These are phyloP conservation scores for Drosophila asahinai DNA, from an alignment of 1,140 invertebrate genomes.

Conservation along the genomic window DNA sequence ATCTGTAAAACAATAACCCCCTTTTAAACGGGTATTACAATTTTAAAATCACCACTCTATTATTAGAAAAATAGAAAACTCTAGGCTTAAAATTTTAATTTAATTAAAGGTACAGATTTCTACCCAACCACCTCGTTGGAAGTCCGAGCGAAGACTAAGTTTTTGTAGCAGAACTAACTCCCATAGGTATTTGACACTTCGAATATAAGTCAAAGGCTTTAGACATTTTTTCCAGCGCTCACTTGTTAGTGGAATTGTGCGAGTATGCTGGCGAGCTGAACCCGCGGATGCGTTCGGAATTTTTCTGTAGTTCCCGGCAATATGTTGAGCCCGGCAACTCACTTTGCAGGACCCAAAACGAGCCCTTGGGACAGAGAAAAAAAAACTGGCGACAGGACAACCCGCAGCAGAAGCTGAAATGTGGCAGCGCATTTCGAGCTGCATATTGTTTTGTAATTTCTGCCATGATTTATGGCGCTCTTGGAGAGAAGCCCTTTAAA, in stretches of 20 bases:
- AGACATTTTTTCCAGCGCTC: slow-evolving; percentile 8
- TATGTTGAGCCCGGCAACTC: slow-evolving; percentile 55
- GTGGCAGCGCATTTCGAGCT: slow-evolving; percentile 23
- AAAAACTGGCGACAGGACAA: slow-evolving; percentile 31
- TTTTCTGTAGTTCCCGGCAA: slow-evolving; percentile 38
- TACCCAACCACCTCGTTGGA: no score
- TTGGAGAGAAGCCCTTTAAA: slow-evolving; percentile 19
- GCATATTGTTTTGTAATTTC: slow-evolving; percentile 77
- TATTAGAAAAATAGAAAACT: no score
- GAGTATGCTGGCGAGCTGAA: slow-evolving; percentile 36
- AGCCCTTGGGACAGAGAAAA: slow-evolving; percentile 1
- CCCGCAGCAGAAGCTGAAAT: slow-evolving; percentile 47
- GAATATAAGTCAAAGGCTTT: neutral
- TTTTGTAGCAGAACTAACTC: neutral
- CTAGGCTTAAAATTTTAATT: no score
- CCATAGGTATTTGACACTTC: neutral
- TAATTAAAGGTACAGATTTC: neutral
- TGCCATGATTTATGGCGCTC: slow-evolving; percentile 61
- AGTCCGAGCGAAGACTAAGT: neutral
- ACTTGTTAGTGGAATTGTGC: slow-evolving; percentile 44
- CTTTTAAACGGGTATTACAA: no score
- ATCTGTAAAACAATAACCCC: no score
- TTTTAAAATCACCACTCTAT: no score
- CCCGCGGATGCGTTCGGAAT: slow-evolving; percentile 43
- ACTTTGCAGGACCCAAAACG: slow-evolving; percentile 44